These are phyloP conservation scores for Luehdorfia chinensis DNA, from an alignment of 1,140 invertebrate genomes.

Conservation along the genomic window DNA sequence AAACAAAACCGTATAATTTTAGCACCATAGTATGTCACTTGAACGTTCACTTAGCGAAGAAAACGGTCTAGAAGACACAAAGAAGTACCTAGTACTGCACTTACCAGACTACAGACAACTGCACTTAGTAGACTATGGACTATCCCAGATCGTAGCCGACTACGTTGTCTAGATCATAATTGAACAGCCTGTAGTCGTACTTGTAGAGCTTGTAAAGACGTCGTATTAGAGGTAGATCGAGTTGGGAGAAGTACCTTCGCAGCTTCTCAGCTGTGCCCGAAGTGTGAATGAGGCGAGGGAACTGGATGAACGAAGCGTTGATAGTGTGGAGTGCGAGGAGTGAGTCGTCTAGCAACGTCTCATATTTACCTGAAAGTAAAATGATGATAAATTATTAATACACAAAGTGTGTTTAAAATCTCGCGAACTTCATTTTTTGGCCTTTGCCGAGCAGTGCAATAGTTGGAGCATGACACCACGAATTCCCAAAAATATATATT, in stretches of 20 bases:
- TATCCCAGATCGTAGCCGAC: conserved; percentile 83
- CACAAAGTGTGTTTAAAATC: too few relatives aligned
- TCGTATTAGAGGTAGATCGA: conserved; percentile 84
- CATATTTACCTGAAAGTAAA: conserved; percentile 79
- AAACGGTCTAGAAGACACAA: too few relatives aligned
- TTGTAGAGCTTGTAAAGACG: conserved; percentile 86
- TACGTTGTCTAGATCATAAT: conserved; percentile 85
- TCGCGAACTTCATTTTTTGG: too few relatives aligned
- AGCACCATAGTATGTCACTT: too few relatives aligned
- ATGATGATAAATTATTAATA: neutral
- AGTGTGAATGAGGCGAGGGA: conserved; percentile 80
- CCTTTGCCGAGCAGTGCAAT: too few relatives aligned
- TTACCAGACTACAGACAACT: too few relatives aligned
- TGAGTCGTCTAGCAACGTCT: conserved; percentile 84
- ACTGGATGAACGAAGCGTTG: conserved; percentile 78
- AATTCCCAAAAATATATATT: too few relatives aligned
- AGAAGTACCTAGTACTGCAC: too few relatives aligned
- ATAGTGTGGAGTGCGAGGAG: conserved; percentile 82
- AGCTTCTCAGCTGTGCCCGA: conserved; percentile 84
- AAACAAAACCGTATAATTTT: too few relatives aligned
- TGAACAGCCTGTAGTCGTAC: conserved; percentile 88
- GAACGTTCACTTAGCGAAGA: too few relatives aligned
- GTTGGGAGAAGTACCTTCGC: conserved; percentile 83
- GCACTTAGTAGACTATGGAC: too few relatives aligned
- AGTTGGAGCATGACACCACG: too few relatives aligned